Conservation (phyloP, 1,140 invertebrate genomes). For the Goniozus legneri region DNA sequence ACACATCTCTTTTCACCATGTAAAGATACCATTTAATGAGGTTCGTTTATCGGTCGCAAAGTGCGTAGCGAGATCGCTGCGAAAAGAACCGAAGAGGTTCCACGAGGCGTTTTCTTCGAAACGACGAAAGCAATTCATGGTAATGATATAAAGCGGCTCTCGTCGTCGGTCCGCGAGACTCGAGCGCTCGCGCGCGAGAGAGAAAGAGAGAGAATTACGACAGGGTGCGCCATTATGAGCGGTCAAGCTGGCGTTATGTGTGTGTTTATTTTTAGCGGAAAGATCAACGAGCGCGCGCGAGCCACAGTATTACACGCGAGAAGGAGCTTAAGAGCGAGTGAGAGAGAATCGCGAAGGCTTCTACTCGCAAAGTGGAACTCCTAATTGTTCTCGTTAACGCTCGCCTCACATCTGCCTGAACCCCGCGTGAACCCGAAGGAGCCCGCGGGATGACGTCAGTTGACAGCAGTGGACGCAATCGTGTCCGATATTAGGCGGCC, state of each 20-base stretch:
- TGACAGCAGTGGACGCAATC: not conserved
- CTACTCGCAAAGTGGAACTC: conserved; percentile 48
- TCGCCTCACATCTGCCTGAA: conserved; percentile 51
- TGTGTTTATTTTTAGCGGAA: conserved; percentile 52
- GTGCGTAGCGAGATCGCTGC: too few species aligned
- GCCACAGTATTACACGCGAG: not conserved
- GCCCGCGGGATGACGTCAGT: too few species aligned
- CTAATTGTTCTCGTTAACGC: conserved; percentile 54
- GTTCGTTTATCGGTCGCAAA: too few species aligned
- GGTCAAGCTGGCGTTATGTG: too few species aligned
- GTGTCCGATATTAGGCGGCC: too few species aligned
- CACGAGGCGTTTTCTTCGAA: conserved; percentile 40
- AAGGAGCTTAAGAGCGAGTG: conserved; percentile 12
- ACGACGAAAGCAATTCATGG: conserved; percentile 34
- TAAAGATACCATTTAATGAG: too few species aligned
- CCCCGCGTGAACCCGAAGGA: conserved; percentile 49
- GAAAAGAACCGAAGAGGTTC: too few species aligned
- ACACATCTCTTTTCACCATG: too few species aligned
- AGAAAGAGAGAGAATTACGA: too few species aligned
- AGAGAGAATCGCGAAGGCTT: conserved; percentile 21
- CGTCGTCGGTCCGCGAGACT: conserved; percentile 49
- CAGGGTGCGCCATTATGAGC: conserved; percentile 43
- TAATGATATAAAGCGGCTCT: conserved; percentile 44
- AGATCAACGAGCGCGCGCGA: conserved; percentile 7
- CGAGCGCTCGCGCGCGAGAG: too few species aligned